Percentiles rank a stretch among this genome's conserved stretches.
Conservation (phyloP, 2,888 invertebrate species). For the Drosophila setosimentum region DNA sequence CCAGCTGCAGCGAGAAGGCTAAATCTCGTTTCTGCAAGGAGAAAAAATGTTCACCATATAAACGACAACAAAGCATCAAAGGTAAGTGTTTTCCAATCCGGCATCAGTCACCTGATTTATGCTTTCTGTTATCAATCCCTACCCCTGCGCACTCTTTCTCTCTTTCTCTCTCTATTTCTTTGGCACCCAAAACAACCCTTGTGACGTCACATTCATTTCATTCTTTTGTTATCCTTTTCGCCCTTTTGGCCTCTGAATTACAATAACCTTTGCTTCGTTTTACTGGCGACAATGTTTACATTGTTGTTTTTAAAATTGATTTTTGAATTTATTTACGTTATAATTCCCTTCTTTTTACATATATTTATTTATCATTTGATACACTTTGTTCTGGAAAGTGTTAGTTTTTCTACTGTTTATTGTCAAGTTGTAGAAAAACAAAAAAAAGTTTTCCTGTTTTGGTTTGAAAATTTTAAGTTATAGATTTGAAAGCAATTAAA, state of each 20-base stretch:
- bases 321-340: neutral
- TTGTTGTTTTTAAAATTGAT: slow-evolving; percentile 7
- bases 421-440: neutral
- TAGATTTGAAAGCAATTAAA: neutral
- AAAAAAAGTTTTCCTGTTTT: neutral
- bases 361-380: neutral
- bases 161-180: slow-evolving; percentile 1
- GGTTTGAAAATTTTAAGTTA: neutral
- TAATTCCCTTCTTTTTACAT: neutral
- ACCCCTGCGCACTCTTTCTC: neutral
- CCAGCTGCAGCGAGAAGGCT: neutral
- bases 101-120: slow-evolving; percentile 38
- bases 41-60: slow-evolving; percentile 20
- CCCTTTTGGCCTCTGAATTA: slow-evolving; percentile 9
- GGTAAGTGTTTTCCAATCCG: slow-evolving; percentile 27
- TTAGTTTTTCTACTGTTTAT: neutral
- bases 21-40: slow-evolving; percentile 1
- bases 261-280: slow-evolving; percentile 24
- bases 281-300: slow-evolving; percentile 12
- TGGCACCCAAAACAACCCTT: slow-evolving; percentile 23
- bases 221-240: slow-evolving; percentile 9
- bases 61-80: slow-evolving; percentile 33
- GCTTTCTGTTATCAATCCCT: slow-evolving; percentile 8
- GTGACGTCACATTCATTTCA: slow-evolving; percentile 17
- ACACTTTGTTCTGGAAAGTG: neutral